Evolutionary conservation across 2,888 invertebrate species (phyloP), one percentile per base, ranked within the genome.

Genomic region (Alsophila aescularia): DNA sequence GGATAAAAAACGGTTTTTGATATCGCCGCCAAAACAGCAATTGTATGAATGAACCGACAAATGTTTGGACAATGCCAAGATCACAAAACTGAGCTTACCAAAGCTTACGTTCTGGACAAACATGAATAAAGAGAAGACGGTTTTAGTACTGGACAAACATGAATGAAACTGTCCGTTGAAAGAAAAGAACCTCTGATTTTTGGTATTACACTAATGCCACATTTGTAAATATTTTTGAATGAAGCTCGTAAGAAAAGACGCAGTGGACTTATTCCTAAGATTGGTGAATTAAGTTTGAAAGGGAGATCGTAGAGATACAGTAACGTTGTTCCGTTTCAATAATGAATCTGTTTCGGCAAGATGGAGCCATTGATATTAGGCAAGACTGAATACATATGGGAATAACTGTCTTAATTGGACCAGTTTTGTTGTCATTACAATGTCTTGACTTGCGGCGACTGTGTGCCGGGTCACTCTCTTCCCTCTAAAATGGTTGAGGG

Each of bases 161-260:
- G 73, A 83, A 81, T 78, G 76, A 73, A 73, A 41, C 48, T 62
- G 60, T 67, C 70, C 64, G 67, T 70, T 72, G 68, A 66, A 68
- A 52, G 60, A 56, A 49, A 49, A 65, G 63, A 58, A 60, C 55
- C 63, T 36, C 63, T 53, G 50, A 48, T 42, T 60, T 62, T 61
- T 58, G 60, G 58, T 60, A 62, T 56, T 56, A 64, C 55, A 58
- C 53, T 76, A 83, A 83, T 76, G 67, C 81, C 64, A 70, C 79
- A 77, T 78, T 85, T 83, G 81, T 83, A 83, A 86, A 86, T 85
- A 83, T 85, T 85, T 86, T 79, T 83, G 78, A 85, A 86, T 83
- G 83, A 79, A 75, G 53, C 58, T 60, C 51, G 54, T 64, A 70
- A 65, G 65, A 68, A 67, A 60, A 58, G 52, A 57, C 56, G 47